Base-by-base conservation (phyloP, 2,113 vertebrate species). In the Misgurnus mizolepis region DNA sequence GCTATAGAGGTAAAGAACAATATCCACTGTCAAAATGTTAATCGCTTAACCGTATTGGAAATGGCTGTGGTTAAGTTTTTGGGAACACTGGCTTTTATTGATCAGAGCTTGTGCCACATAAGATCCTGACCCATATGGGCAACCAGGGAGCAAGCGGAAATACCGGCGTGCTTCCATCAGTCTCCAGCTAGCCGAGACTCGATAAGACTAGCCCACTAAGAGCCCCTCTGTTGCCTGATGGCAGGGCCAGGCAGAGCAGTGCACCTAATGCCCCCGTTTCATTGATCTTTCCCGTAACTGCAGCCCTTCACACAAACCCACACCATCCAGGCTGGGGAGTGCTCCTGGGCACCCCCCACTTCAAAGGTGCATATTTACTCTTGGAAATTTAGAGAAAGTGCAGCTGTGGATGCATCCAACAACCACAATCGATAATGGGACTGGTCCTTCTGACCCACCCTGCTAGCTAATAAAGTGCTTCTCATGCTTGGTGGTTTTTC, bases 361-460 rank as follows among this genome's bases (percentile, higher is more conserved):
- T 98, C 97, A 98, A 95, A 97, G 97, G 96, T 96, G 95, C 95
- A 96, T 98, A 98, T 99, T 99, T 99, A 98, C 97, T 98, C 95
- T 97, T 96, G 95, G 95, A 97, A 97, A 96, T 97, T 96, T 96
- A 96, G 96, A 94, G 94, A 97, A 96, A 98, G 97, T 98, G 97
- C 96, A 97, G 93, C 88, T 96, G 95, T 96, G 95, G 96, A 96
- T 95, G 95, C 95, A 97, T 95, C 94, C 93, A 93, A 88, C 95
- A 96, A 96, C 96, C 96, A 39, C 93, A 94, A 98, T 98, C 97
- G 95, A 99, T 98, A 97, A 95, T 89, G 94, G 95, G 95, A 94
- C 95, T 93, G 95, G 93, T 96, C 94, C 95, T 90, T 83, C 90
- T 91, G 91, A 93, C 92, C 91, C 91, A 90, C 76, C 90, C 90